Evolutionary conservation across 2,797 vertebrate genomes (phyloP).

Genomic region (Danio albolineatus): DNA sequence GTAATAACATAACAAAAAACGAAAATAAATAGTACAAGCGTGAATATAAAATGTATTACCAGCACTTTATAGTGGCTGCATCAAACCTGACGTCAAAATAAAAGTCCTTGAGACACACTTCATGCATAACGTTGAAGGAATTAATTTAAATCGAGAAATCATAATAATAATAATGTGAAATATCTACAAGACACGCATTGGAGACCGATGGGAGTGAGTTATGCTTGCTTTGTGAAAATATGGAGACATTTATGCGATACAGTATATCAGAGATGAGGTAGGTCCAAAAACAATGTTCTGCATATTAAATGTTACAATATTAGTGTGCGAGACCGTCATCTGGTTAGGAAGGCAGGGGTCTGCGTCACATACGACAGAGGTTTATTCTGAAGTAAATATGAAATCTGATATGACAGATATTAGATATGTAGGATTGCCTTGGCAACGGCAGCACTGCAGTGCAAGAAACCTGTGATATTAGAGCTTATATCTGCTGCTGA

Average conservation of each 20-base stretch:
- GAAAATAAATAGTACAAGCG: constrained; percentile 58
- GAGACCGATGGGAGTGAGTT: constrained; percentile 11
- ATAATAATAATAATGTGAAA: not conserved
- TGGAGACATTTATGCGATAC: constrained; percentile 28
- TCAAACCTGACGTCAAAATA: constrained; percentile 40
- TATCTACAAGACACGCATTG: constrained; percentile 23
- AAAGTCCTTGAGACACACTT: constrained; percentile 36
- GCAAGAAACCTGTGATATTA: not conserved
- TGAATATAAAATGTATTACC: constrained; percentile 64
- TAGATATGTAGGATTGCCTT: constrained; percentile 9
- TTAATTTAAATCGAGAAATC: constrained; percentile 66
- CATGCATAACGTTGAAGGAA: constrained; percentile 61
- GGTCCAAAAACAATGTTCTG: constrained; percentile 37
- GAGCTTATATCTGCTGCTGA: constrained; percentile 25
- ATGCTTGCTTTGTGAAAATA: constrained; percentile 10
- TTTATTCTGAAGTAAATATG: no score
- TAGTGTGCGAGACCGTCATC: not conserved
- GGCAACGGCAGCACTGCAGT: not conserved
- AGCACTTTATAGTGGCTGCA: constrained; percentile 36
- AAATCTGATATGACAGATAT: constrained; percentile 6
- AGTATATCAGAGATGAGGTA: constrained; percentile 58
- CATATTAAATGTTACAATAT: constrained; percentile 9
- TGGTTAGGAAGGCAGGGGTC: not conserved
- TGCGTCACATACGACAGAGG: constrained; percentile 2
- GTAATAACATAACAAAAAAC: constrained; percentile 52